Evolutionary conservation across 23 tunicate species (phyloP), one percentile per base, ranked within the genome.

Genomic region (Ciona savignyi): DNA sequence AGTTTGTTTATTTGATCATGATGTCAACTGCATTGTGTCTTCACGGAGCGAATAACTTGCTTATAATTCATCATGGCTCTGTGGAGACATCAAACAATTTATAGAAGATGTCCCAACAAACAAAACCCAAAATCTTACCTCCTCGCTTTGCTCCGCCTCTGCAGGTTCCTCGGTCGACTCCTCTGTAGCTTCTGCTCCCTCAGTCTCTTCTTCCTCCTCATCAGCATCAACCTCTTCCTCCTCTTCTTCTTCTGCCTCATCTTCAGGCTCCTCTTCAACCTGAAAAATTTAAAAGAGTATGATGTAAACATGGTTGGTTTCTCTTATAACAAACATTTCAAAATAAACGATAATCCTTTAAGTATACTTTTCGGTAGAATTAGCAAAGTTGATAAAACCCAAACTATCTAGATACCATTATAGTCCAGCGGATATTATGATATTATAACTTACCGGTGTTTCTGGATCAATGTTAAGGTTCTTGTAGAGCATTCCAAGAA

Each of bases 401-500:
- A 21, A 51, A 51, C 62, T 15, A 51, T 51, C 62, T 19, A 15
- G 19, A 69, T 19, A 29, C 15, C 29, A 29, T 65, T 9, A 23
- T 26, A 26, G n/a, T n/a, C n/a, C n/a, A n/a, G n/a, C n/a, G n/a
- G n/a, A n/a, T n/a, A n/a, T n/a, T n/a, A n/a, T 2, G 25, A 27
- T 1, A 9, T 34, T 34, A 3, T 9, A 51, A 81, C 89, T 87
- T 65, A 94, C 99, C 24, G 99, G 95, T 35, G 99, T 83, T n/a
- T 94, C 81, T 1, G 99, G 95, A 71, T 94, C 99, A 35, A 94
- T 94, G 65, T 88, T 67, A 25, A 94, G 72, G 73, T 87, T 94
- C 49, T 65, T 30, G 89, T 94, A 94, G 65, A 94, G 60, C 89
- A 94, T 87, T 60, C 72, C 81, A 61, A 94, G 72, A 64, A 94